Base-by-base conservation (phyloP, 2,888 invertebrate genomes). In the Sinohyriopsis cumingii region DNA sequence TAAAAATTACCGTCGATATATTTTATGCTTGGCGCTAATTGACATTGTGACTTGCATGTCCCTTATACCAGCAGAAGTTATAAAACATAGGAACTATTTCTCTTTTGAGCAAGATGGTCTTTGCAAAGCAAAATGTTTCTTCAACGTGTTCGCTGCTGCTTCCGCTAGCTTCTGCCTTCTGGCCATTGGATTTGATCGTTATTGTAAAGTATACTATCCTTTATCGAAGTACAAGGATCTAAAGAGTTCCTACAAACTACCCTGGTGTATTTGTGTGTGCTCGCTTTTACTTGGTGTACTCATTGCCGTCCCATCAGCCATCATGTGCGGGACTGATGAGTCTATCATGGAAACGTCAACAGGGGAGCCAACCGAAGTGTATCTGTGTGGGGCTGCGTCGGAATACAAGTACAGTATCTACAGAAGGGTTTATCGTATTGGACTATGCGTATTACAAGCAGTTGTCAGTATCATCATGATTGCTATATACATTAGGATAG, bases 61-160 rank as follows among this genome's bases (percentile, higher is more conserved):
- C 3, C 56, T 77, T 5, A 77, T 77, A 24, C 74, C 74, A 19
- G 77, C 74, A 2, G 77, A 77, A 57, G 74, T 74, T 63, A 63
- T 74, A 25, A 77, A 77, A 45, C 77, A 77, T 56, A 55, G 67
- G 19, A 74, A 72, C 62, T 77, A 77, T 55, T 77, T 77, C 60
- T 68, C 70, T 55, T 72, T 77, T 67, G 67, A 60, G 22, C 72
- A 74, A 59, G 61, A 68, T 19, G 61, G 55, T 12, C 56, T 74
- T 24, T 76, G 76, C 53, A 76, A 73, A 66, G 69, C 65, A 12
- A 76, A 74, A 61, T 77, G 74, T 55, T 77, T 77, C 65, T 72
- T 77, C 28, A 77, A 77, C 33, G 75, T 77, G 9, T 77, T 77
- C 59, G 74, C 72, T 5, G 74, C 77, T 5, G 68, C 77, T 1